These are phyloP conservation scores for Zelleria hepariella DNA, from an alignment of 2,888 invertebrate genomes.

Conservation along the genomic window DNA sequence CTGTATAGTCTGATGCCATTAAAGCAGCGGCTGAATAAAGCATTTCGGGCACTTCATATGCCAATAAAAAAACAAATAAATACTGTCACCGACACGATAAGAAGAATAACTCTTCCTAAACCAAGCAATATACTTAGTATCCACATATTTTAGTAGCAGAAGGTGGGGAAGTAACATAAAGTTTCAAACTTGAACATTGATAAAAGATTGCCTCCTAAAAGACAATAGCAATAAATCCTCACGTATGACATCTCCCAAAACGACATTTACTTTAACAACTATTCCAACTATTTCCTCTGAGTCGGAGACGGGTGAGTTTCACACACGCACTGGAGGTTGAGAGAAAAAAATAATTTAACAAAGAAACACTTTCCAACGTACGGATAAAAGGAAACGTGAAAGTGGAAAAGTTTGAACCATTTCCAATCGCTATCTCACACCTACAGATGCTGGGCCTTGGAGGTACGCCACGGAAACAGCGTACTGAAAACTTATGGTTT, in stretches of 20 bases:
- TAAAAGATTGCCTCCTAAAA: background rate
- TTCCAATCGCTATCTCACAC: slow-evolving; percentile 13
- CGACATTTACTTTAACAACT: background rate
- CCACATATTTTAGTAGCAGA: too few relatives aligned
- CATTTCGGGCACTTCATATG: too few relatives aligned
- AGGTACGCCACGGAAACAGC: slow-evolving; percentile 16
- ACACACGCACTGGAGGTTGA: slow-evolving; percentile 27
- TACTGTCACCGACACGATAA: too few relatives aligned
- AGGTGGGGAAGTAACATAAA: too few relatives aligned
- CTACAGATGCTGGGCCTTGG: slow-evolving; percentile 36
- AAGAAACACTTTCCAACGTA: slow-evolving; percentile 52
- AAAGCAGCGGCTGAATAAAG: too few relatives aligned
- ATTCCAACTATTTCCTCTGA: background rate
- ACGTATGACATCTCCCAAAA: background rate
- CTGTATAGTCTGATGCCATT: too few relatives aligned
- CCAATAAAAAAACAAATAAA: too few relatives aligned
- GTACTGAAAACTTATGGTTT: too few relatives aligned
- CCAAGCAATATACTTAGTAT: too few relatives aligned
- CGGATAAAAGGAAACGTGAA: slow-evolving; percentile 62
- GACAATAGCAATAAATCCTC: background rate
- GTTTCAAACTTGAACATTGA: background rate
- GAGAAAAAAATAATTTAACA: slow-evolving; percentile 63
- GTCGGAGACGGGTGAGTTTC: background rate
- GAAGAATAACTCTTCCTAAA: too few relatives aligned
- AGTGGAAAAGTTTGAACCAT: slow-evolving; percentile 63